phyloP scores from a whole-genome alignment of 2,113 vertebrate genomes.

The Acrocephalus arundinaceus region DNA sequence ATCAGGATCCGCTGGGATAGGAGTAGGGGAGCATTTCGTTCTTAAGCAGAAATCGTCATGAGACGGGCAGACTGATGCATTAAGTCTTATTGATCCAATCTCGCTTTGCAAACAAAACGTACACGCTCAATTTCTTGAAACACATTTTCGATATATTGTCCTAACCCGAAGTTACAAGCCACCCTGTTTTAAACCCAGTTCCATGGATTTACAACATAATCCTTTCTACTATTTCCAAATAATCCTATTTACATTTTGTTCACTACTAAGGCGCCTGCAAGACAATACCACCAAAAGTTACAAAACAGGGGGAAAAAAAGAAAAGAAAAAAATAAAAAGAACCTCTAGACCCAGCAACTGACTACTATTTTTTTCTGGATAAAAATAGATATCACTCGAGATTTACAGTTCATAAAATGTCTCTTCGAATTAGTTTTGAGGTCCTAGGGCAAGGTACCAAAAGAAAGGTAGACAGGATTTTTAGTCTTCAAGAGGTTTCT shows the following conservation, averaged over 20 bases:
- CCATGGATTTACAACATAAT: conserved; percentile 39
- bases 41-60: background rate
- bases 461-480: background rate
- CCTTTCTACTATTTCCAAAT: conserved; percentile 51
- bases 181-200: background rate
- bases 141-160: background rate
- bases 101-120: background rate
- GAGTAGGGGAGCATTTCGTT: background rate
- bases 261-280: background rate
- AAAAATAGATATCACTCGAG: background rate
- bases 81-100: background rate
- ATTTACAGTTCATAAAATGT: background rate
- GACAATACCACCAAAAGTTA: background rate
- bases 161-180: background rate
- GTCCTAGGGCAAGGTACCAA: background rate
- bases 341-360: background rate
- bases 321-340: background rate
- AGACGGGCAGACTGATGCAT: background rate
- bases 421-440: background rate
- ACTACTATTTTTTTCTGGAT: background rate
- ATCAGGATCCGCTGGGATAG: background rate
- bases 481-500: background rate
- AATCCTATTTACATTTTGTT: conserved; percentile 50
- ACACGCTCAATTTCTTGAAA: background rate
- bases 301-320: background rate